Conservation (phyloP, 2,797 vertebrate genomes). For the Enteromius trimaculatus region DNA sequence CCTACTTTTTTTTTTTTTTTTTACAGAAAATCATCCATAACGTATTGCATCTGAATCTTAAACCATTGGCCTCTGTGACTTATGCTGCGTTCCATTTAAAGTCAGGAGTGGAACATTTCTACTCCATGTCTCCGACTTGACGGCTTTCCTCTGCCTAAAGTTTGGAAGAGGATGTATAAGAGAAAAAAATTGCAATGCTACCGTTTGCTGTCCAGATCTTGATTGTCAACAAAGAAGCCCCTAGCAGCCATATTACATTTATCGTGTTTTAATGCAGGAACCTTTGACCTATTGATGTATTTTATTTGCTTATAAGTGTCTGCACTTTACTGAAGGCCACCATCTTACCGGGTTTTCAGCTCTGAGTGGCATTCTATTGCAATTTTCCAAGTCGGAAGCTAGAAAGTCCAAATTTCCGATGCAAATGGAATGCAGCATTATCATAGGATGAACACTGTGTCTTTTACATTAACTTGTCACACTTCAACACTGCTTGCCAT, state of each 20-base stretch:
- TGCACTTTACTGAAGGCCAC: not conserved
- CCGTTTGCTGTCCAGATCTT: slow-evolving; percentile 11
- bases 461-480: slow-evolving; percentile 8
- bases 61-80: not conserved
- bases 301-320: not conserved
- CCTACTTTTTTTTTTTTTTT: not conserved
- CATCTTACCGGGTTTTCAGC: not conserved
- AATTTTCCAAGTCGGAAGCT: not conserved
- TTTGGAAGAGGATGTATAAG: not conserved
- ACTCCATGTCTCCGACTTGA: not conserved
- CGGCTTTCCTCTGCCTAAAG: not conserved
- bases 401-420: not conserved
- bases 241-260: not conserved
- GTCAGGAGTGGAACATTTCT: not conserved
- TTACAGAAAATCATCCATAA: not conserved
- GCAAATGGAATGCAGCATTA: slow-evolving; percentile 36
- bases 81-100: slow-evolving; percentile 30
- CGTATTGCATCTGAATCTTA: slow-evolving; percentile 41
- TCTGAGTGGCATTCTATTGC: not conserved
- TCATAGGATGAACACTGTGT: slow-evolving; percentile 22
- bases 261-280: not conserved
- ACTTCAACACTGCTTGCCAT: slow-evolving; percentile 13
- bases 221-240: slow-evolving; percentile 9
- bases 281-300: not conserved
- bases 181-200: slow-evolving; percentile 7